Evolutionary conservation across 2,113 vertebrate species (phyloP), one percentile per base, ranked within the genome.

Genomic region (Rattus rattus): DNA sequence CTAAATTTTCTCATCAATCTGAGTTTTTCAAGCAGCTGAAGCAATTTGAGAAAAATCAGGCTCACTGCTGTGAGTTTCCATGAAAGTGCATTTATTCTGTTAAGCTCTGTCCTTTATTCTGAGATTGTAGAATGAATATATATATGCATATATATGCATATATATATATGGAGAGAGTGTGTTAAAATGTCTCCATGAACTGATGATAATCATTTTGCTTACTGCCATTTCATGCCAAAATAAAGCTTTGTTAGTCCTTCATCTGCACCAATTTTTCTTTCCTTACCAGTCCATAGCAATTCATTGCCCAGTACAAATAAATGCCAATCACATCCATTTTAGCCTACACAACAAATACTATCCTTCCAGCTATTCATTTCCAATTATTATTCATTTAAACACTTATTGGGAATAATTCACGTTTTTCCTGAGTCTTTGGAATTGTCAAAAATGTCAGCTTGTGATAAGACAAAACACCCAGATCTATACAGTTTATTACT

Each of bases 1-100:
- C 49, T 79, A 91, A 92, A 85, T 95, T 86, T 16, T 76, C 19
- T 93, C 65, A 56, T 79, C 49, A 81, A 77, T 91, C 81, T 85
- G 65, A 96, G 52, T 39, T 92, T 94, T 89, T 76, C 56, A 16
- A 87, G 59, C 65, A 95, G n/a, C 30, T 69, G 13, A 96, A 92
- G 54, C 77, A 96, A 43, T 83, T 63, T 79, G 49, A 80, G 69
- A 96, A 96, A 94, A 96, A 65, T 93, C 77, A 96, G 72, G 30
- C 72, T 5, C 19, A 92, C 56, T 86, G 22, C 9, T 91, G 30
- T 52, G 54, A 91, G 11, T 94, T 90, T 88, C 54, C 59, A 61
- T 88, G 65, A 72, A 85, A 59, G 76, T 90, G 70, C 9, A 88
- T 95, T 77, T 70, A 96, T 69, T 97, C 28, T 75, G 24, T 88